A percentile compares a stretch with the other conserved stretches of the same genome.
These are phyloP conservation scores for Balaenoptera acutorostrata DNA, from an alignment of 2,113 vertebrate genomes.

Conservation along the genomic window DNA sequence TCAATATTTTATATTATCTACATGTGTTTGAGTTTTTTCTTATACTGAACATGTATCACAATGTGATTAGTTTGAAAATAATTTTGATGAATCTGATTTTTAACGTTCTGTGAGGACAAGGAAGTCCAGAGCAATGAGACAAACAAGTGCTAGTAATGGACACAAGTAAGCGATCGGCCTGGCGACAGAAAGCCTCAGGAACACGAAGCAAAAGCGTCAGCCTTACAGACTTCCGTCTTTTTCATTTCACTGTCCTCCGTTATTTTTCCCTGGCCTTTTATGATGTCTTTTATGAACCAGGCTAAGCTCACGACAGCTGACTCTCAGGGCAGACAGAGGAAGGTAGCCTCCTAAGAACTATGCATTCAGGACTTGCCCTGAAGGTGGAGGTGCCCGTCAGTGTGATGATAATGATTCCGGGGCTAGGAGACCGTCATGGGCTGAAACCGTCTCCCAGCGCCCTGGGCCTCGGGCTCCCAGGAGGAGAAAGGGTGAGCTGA, in stretches of 20 bases:
- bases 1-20: background rate
- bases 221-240: background rate
- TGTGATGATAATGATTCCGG: background rate
- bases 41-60: background rate
- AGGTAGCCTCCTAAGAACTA: too few relatives aligned
- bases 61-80: background rate
- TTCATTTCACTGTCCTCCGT: background rate
- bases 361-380: background rate
- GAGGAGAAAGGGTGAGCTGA: background rate
- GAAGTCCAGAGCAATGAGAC: background rate
- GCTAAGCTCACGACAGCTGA: background rate
- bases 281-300: background rate
- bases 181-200: background rate
- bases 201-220: background rate
- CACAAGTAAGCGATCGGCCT: too few relatives aligned
- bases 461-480: background rate
- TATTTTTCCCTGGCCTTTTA: background rate
- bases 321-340: background rate
- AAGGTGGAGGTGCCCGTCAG: rapidly evolving
- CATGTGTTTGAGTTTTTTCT: background rate
- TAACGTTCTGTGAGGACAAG: background rate
- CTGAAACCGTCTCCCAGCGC: background rate
- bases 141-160: background rate
- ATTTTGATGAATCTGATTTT: background rate
- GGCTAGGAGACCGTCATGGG: background rate